phyloP scores from a whole-genome alignment of 2,113 vertebrate genomes.

The Sus scrofa region DNA sequence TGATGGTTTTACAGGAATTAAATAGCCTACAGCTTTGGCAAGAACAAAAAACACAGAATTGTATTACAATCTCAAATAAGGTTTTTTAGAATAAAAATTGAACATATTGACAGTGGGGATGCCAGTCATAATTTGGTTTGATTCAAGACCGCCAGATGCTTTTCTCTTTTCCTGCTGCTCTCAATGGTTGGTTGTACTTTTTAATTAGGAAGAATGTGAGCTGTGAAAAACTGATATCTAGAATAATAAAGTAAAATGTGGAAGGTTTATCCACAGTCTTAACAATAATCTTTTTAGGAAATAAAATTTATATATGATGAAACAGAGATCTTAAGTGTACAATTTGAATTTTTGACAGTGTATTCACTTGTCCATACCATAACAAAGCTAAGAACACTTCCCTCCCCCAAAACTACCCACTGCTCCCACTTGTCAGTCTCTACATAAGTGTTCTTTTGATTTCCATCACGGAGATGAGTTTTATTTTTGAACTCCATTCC shows the following conservation, averaged over 20 bases:
- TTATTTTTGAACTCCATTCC: neutral
- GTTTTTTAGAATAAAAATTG: neutral
- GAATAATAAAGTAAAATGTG: neutral
- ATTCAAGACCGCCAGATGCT: neutral
- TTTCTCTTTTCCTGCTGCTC: neutral
- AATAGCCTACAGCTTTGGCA: neutral
- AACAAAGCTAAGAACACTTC: neutral
- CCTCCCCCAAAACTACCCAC: neutral
- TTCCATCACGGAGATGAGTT: neutral
- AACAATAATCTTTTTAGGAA: neutral
- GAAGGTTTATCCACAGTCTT: neutral
- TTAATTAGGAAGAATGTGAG: neutral
- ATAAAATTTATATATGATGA: neutral
- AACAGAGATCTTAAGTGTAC: neutral
- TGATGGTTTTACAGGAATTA: conserved; percentile 6
- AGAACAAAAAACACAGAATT: neutral
- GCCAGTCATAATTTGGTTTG: neutral
- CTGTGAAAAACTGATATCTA: neutral
- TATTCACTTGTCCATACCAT: neutral
- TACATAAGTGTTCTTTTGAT: neutral
- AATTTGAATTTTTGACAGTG: neutral
- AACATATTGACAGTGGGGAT: neutral
- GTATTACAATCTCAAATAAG: neutral
- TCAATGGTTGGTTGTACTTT: neutral
- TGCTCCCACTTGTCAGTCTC: neutral